Evolutionary conservation across 2,113 vertebrate species (phyloP), one percentile per base, ranked within the genome.

Genomic region (Numida meleagris): DNA sequence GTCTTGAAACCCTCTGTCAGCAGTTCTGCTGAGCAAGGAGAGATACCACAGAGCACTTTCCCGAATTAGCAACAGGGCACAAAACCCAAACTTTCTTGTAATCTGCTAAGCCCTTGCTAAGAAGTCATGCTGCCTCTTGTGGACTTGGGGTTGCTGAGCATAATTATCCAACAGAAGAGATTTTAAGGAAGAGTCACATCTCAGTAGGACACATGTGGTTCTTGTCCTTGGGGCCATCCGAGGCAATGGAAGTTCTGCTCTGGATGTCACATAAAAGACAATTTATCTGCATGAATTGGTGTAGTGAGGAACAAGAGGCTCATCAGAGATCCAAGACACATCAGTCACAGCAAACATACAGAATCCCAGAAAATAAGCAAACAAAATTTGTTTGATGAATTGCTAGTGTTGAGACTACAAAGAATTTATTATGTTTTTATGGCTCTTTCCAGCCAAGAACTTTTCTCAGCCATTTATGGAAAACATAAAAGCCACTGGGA

Each of bases 401-500:
- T 75, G 61, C 82, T 95, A 45, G 46, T 93, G 82, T 81, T 95
- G 79, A 72, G 73, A 78, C 81, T 85, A 96, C 86, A 93, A 95
- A 96, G 89, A 95, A 95, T 97, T 97, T 96, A 95, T 94, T 80
- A 79, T 93, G 91, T 82, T 94, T 97, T 97, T 96, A 97, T 93
- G 82, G 93, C 63, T 96, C 81, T 91, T 96, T 95, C 92, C 92
- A 97, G 96, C 75, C 88, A 97, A 97, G 96, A 98, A 97, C 96
- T 97, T 97, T 96, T 97, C 96, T 97, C 94, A 96, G 92, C 95
- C 96, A 87, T 96, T 97, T 98, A 96, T 95, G 96, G 96, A 97
- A 97, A 97, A 96, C 94, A 96, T 96, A 97, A 98, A 98, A 98
- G 90, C 94, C 96, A 97, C 83, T 95, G 95, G 96, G 97, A 98